Base-by-base conservation (phyloP, 2,113 vertebrate genomes). In the Oncorhynchus clarkii region DNA sequence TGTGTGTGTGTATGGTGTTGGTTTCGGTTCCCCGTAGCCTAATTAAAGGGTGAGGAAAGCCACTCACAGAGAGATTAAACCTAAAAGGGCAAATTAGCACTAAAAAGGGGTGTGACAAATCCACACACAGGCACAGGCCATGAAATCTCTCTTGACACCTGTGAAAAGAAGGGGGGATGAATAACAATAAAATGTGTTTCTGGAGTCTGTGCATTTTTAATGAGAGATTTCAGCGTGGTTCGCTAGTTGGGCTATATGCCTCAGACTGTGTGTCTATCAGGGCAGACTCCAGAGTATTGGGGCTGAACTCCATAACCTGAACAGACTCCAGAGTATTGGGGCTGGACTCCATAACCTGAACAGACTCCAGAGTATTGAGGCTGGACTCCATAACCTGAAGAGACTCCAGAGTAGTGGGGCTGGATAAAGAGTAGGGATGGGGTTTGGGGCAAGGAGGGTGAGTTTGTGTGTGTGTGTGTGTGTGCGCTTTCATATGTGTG, bases 71-170 rank as follows among this genome's bases (percentile, higher is more conserved):
- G 85, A 95, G 93, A 95, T 93, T 91, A 92, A 90, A 90, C 91
- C 88, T 93, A 88, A 94, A 93, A 94, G 92, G 89, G 87, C 88
- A 94, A 91, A 93, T 93, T 91, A 93, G 91, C 87, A 92, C 91
- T 91, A 92, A 91, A 88, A 93, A 91, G 85, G 92, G 92, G 88
- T 86, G 82, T 90, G 90, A 90, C 84, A 87, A 71, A 89, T 87
- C 87, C 91, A 88, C 84, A 92, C 85, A 82, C 87, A 85, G 71
- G 83, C 89, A 88, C 83, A 77, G 82, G 80, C 90, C 90, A 89
- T 91, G 90, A 92, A 93, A 93, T 92, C 83, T 89, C 77, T 86
- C 88, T 80, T 92, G 92, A 90, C 92, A 92, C 89, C 86, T 90
- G 88, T 81, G 75, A 48, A 67, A 76, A 70, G 69, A 69, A 65